A percentile compares a stretch with the other conserved stretches of the same genome.
Conservation (phyloP, 2,888 invertebrate genomes). For the Lasioglossum malachurum region DNA sequence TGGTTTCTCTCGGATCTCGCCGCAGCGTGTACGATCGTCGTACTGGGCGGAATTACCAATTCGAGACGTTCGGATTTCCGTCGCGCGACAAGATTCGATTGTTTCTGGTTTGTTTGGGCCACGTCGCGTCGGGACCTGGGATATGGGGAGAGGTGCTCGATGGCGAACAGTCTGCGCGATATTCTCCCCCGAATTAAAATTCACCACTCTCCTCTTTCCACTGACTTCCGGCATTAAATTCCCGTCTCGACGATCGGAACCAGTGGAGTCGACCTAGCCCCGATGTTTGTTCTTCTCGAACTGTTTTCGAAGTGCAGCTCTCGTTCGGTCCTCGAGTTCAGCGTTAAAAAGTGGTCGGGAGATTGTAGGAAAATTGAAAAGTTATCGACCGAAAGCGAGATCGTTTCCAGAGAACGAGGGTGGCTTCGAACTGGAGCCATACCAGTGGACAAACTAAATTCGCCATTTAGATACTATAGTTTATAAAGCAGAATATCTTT, state of each 20-base stretch:
- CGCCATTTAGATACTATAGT: no score
- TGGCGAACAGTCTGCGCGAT: background rate
- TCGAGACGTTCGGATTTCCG: constrained; percentile 60
- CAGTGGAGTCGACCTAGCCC: background rate
- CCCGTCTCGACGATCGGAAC: constrained; percentile 9
- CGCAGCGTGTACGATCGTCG: constrained; percentile 12
- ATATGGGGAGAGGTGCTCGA: background rate
- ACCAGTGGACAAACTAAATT: no score
- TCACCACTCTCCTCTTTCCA: background rate
- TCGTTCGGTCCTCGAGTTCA: background rate
- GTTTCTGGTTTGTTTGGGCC: constrained; percentile 61
- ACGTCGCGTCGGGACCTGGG: background rate
- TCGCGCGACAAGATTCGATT: constrained; percentile 55
- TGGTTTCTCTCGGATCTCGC: constrained; percentile 55
- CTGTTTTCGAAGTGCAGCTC: background rate
- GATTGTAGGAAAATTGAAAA: constrained; percentile 28
- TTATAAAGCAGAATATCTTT: no score
- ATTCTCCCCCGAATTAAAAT: constrained; percentile 42
- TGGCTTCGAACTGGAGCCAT: background rate
- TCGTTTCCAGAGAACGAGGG: background rate
- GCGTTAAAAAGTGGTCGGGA: constrained; percentile 11
- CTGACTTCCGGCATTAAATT: constrained; percentile 17
- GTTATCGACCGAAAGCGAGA: constrained; percentile 23
- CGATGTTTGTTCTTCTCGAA: constrained; percentile 23
- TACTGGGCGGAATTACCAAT: constrained; percentile 56